Evolutionary conservation across 37 sponge, comb jelly and placozoan species (phyloP), one percentile per base, ranked within the genome.

Genomic region (Crambe crambe): DNA sequence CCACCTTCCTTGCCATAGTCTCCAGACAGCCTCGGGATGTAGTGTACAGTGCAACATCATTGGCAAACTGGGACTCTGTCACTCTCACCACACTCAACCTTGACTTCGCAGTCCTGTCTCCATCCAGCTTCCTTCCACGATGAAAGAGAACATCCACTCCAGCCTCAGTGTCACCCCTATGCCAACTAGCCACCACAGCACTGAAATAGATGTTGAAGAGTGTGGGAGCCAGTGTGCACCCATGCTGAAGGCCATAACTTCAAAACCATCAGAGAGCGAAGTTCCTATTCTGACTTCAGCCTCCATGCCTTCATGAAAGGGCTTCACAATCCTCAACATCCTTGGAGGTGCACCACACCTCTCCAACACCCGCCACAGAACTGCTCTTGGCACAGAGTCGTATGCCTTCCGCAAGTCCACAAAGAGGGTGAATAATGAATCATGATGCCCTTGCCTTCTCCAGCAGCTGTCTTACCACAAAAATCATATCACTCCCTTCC

Each of bases 71-170:
- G 4, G 74, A 31, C 56, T 73, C 74, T 6, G 56, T 43, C 56
- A 73, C 74, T 51, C 34, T 51, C 26, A 25, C 74, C 56, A 25
- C 22, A 25, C 29, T 54, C 57, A 73, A 44, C 23, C 57, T 73
- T 3, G 74, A 73, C 32, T 73, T 73, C 6, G 74, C 27, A 22
- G 74, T 73, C 30, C 74, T 8, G 34, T 73, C 57, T 17, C 74
- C 74, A 23, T 42, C 56, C 74, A 73, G 22, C 74, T 73, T 73
- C 74, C 74, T 47, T 12, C 74, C 74, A 73, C 21, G 56, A 15
- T 73, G 39, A 73, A 42, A 73, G 6, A 73, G 51, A 15, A 36
- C 72, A 70, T 10, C 21, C 39, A 70, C 72, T 38, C 72, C 72
- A 37, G 42, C 39, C 17, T 70, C 72, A 5, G 10, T 22, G 34